Conservation (phyloP, 2,113 vertebrate species). For the Pseudorasbora parva region DNA sequence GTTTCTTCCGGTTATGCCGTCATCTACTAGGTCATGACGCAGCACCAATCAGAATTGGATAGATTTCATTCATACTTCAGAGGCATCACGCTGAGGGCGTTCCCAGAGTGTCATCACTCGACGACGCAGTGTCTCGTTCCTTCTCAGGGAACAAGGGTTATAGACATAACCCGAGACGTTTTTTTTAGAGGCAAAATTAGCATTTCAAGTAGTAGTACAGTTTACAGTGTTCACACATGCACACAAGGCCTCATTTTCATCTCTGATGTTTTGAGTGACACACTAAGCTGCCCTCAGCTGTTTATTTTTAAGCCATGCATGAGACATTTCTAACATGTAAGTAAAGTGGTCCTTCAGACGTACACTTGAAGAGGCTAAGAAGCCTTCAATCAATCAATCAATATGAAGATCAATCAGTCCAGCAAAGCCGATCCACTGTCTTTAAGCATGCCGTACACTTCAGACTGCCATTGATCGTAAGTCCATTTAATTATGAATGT, state of each 20-base stretch:
- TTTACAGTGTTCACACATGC: slow-evolving; percentile 2
- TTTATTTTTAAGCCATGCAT: slow-evolving; percentile 17
- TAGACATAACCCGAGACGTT: too few relatives aligned
- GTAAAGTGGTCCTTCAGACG: slow-evolving; percentile 25
- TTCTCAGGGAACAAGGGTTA: too few relatives aligned
- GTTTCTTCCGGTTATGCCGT: too few relatives aligned
- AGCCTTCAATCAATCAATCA: slow-evolving; percentile 41
- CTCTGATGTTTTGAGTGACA: background rate
- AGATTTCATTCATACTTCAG: too few relatives aligned
- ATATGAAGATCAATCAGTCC: slow-evolving; percentile 41
- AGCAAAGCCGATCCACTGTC: slow-evolving; percentile 23
- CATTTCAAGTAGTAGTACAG: background rate
- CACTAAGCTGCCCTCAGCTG: background rate
- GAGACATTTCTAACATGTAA: slow-evolving; percentile 13
- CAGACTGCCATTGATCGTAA: slow-evolving; percentile 47
- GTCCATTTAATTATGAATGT: slow-evolving; percentile 55
- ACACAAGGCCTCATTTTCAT: background rate
- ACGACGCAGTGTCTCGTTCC: too few relatives aligned
- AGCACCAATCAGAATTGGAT: too few relatives aligned
- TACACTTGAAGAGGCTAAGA: slow-evolving; percentile 30
- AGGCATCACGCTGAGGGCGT: too few relatives aligned
- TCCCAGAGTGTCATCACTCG: too few relatives aligned
- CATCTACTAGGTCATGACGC: too few relatives aligned
- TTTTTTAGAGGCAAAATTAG: background rate
- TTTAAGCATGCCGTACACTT: slow-evolving; percentile 15